A percentile compares a stretch with the other conserved stretches of the same genome.
Evolutionary conservation across 2,888 invertebrate species (phyloP).

Genomic region (Pterostichus madidus): DNA sequence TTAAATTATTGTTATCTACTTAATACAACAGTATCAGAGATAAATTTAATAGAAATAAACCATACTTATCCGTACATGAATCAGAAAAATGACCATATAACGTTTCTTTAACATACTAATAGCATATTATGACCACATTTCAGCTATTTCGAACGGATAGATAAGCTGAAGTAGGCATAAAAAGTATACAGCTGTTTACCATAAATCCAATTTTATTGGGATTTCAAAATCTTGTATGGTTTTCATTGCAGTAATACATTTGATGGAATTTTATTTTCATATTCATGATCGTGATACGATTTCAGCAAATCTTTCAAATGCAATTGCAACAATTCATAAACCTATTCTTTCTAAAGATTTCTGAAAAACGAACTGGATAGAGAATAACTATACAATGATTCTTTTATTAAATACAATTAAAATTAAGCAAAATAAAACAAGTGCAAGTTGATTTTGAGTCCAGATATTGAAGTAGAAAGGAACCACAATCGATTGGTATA

Average conservation of each 20-base stretch:
- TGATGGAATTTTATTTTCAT: constrained; percentile 21
- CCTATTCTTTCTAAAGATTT: not conserved
- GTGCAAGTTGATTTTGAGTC: too few species aligned
- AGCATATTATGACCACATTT: constrained; percentile 34
- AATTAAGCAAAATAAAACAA: too few species aligned
- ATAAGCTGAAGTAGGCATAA: constrained; percentile 38
- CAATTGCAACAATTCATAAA: constrained; percentile 1
- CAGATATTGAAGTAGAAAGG: too few species aligned
- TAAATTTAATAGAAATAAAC: constrained; percentile 15
- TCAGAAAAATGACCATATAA: constrained; percentile 41
- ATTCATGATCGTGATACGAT: not conserved
- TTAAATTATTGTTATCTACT: constrained; percentile 14
- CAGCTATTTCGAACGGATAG: constrained; percentile 20
- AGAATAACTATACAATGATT: too few species aligned
- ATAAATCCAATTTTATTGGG: constrained; percentile 52
- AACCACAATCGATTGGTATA: too few species aligned
- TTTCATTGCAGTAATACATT: constrained; percentile 23
- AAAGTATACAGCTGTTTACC: constrained; percentile 32
- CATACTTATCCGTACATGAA: constrained; percentile 42
- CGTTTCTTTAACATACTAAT: constrained; percentile 20
- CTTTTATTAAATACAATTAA: not conserved
- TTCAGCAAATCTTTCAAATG: not conserved
- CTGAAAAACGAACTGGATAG: not conserved
- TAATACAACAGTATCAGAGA: not conserved
- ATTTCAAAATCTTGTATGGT: constrained; percentile 13